Base-by-base conservation (phyloP, 2,797 vertebrate species). In the Perodicticus potto region DNA sequence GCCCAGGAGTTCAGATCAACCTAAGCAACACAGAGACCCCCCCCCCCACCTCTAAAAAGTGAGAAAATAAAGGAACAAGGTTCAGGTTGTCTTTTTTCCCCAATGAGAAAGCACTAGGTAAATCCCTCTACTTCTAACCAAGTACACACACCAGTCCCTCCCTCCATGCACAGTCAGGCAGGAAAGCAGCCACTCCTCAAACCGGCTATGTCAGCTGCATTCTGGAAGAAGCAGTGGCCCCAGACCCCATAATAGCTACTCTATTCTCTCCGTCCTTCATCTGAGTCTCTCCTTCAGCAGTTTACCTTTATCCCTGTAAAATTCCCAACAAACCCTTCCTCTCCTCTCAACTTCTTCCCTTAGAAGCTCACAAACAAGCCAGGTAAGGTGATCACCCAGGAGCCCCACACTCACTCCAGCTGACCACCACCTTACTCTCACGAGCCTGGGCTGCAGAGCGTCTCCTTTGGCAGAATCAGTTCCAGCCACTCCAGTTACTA, bases 371-470 rank as follows among this genome's bases (percentile, higher is more conserved):
- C 45, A 73, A 89, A 13, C 78, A 69, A 77, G 45, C 76, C 57
- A 37, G 76, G 89, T n/a, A 72, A 53, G 20, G 32, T 7, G 1
- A 20, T 9, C 43, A 10, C 69, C 65, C 1, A 7, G 65, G 49
- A 77, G 16, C 57, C 86, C 87, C 49, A 23, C 22, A 37, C 94
- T 89, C 86, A 93, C 96, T 23, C 45, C 11, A 17, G 69, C 63
- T 5, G 90, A 69, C 57, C 0, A 27, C 69, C 14, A 7, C 83
- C 85, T 70, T 67, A 1, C 67, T 70, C 32, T 70, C 61, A 7
- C 78, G 72, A 96, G 70, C 93, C 90, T 90, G 59, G 88, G 95
- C 96, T 88, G 78, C 92, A 76, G 63, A 43, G 83, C 0, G 89
- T 73, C 86, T 92, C 61, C 5, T 65, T 65, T 0, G 34, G 85